These are phyloP conservation scores for Edolisoma coerulescens DNA, from an alignment of 2,113 vertebrate genomes.

Conservation along the genomic window DNA sequence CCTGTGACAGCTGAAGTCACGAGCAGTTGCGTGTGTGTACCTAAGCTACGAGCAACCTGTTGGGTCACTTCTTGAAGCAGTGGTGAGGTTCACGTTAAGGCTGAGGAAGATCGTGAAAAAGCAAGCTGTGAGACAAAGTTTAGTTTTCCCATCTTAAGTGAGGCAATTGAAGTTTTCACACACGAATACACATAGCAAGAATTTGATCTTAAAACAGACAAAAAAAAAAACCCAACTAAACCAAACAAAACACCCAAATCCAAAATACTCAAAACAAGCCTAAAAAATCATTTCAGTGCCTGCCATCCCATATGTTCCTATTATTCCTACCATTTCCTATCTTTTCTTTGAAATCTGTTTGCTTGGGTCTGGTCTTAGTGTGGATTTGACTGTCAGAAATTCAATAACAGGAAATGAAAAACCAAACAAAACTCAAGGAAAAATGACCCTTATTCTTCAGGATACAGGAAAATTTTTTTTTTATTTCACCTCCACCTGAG, in stretches of 20 bases:
- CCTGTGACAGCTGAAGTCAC: not conserved
- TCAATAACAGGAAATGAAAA: not conserved
- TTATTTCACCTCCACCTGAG: not conserved
- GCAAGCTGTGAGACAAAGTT: not conserved
- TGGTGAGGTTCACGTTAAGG: not conserved
- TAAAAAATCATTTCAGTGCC: not conserved
- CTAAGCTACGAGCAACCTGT: not conserved
- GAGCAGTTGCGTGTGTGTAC: not conserved
- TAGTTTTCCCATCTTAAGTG: not conserved
- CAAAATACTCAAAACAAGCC: not conserved
- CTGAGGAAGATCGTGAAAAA: not conserved
- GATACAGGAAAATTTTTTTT: not conserved
- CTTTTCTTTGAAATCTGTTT: not conserved
- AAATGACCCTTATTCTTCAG: not conserved
- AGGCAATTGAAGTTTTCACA: not conserved
- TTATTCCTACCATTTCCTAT: not conserved
- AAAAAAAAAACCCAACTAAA: not conserved
- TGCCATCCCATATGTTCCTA: not conserved
- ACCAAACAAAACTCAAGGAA: not conserved
- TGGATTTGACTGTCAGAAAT: not conserved
- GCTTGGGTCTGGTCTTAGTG: not conserved
- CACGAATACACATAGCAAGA: not conserved
- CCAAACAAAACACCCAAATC: rapidly evolving
- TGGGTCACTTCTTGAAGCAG: not conserved
- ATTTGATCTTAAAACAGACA: not conserved